Base-by-base conservation (phyloP, 2,888 invertebrate species). In the Noctua pronuba region DNA sequence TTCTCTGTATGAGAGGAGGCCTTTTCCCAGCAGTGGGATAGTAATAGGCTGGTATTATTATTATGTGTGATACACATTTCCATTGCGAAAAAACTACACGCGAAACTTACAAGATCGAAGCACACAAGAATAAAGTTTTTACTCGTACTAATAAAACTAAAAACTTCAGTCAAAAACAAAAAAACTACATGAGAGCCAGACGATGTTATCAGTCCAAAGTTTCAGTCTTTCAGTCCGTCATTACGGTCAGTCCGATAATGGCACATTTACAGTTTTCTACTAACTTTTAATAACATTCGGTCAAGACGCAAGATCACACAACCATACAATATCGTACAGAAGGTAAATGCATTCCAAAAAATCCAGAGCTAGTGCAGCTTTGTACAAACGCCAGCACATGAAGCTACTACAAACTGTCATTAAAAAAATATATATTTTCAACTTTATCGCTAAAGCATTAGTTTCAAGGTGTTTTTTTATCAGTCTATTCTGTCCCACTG, bases 251-350 rank as follows among this genome's bases (percentile, higher is more conserved):
- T 60, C 64, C 70, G 64, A 80, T 81, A 74, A 74, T 71, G 31
- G 52, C 41, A n/a, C 35, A 66, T 72, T 79, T 76, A 81, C 65
- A 81, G 65, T 77, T 77, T 74, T 74, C 82, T 72, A 35, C 77
- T 68, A 84, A 85, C 82, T 74, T 84, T 82, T 84, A 62, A 77
- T 69, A 69, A 72, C 71, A 69, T 77, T 82, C 65, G 71, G 55
- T 46, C 31, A 10, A 46, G 55, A 66, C 41, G 68, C 64, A 62
- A 60, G 64, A 41, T 62, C 16, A 28, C 0, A 16, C 3, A 16
- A 41, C 16, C 6, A n/a, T 35, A n/a, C 0, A 44, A 2, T 18
- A 16, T 8, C 10, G 6, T 8, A n/a, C 64, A 81, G 76, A 85
- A 81, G 82, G 52, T 24, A 16, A 18, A 41, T n/a, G 73, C 1